These are phyloP conservation scores for Climacteris rufus DNA, from an alignment of 2,113 vertebrate genomes.

Conservation along the genomic window DNA sequence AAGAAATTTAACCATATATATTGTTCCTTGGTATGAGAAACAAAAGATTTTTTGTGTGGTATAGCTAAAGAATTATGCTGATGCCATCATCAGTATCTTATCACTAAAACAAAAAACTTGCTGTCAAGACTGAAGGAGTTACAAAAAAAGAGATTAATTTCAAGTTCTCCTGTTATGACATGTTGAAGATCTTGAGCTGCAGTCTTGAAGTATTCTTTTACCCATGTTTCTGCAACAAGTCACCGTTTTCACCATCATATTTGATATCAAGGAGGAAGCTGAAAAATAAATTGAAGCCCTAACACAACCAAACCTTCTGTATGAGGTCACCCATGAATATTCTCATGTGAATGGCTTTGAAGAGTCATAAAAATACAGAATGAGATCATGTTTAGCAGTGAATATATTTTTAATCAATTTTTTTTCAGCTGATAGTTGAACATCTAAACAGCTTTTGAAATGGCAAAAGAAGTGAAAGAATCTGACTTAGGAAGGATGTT, in stretches of 20 bases:
- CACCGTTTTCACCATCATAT: not conserved
- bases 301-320: not conserved
- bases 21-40: not conserved
- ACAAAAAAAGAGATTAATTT: not conserved
- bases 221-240: not conserved
- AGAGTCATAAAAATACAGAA: not conserved
- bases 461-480: not conserved
- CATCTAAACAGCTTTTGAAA: not conserved
- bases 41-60: not conserved
- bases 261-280: not conserved
- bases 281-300: not conserved
- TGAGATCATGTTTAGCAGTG: not conserved
- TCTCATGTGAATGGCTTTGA: not conserved
- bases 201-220: not conserved
- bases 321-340: not conserved
- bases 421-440: not conserved
- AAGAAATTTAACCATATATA: not conserved
- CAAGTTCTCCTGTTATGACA: not conserved
- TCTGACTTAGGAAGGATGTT: not conserved
- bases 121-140: not conserved
- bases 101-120: not conserved
- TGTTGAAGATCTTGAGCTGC: not conserved
- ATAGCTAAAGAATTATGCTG: not conserved
- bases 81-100: not conserved
- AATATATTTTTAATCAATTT: not conserved